Base-by-base conservation (phyloP, 2,888 invertebrate species). In the Morpho deidamia region DNA sequence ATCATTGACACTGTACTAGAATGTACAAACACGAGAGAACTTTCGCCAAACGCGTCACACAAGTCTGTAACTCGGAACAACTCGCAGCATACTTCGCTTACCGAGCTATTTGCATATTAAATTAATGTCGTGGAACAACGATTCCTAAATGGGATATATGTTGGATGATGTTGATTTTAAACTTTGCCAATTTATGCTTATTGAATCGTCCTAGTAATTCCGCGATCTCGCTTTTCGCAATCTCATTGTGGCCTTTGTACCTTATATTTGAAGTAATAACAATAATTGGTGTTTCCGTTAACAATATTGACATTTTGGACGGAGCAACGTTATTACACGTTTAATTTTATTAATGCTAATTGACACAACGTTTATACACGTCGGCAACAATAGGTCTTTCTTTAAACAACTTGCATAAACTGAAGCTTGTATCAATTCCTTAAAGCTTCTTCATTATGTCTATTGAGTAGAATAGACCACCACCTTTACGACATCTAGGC, bases 81-180 rank as follows among this genome's bases (percentile, higher is more conserved):
- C 56, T 56, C 41, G 12, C 48, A 47, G 54, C 57, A 58, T 60
- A 60, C 62, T 57, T 55, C 48, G 54, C 50, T 52, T 50, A 61
- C 41, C 51, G 46, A 53, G 60, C 50, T 63, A 59, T 62, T 60
- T 60, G 58, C 60, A 59, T 62, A 59, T 62, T 52, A 58, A 60
- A 60, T 58, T 62, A 60, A 50, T 58, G 54, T 58, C 48, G 44
- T 51, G 51, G 48, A 51, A 54, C 51, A 44, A 44, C 44, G 35
- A 7, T 32, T 44, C 33, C 34, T 34, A 44, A 44, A 44, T 8
- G 44, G 11, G 44, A 44, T 23, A 23, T 23, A 23, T 23, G 23
- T 23, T 23, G 23, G 23, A 23, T 23, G 23, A 23, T 23, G 23
- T 23, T 23, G 23, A 23, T 23, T 23, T 23, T 23, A 23, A 23